A percentile compares a stretch with the other conserved stretches of the same genome.
phyloP scores from a whole-genome alignment of 2,113 vertebrate genomes.

The Eptesicus fuscus region DNA sequence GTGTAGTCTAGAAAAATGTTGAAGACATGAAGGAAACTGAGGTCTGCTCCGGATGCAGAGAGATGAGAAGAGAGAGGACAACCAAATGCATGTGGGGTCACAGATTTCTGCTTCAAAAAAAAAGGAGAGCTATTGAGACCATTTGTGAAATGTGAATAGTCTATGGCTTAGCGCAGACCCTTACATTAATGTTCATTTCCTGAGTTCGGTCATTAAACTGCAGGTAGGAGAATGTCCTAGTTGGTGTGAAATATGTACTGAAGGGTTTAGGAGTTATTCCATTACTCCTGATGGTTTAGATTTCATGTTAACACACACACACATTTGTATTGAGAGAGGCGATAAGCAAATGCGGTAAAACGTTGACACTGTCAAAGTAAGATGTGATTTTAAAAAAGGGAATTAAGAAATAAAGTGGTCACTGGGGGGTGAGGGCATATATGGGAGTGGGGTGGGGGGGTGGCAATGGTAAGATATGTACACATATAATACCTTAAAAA shows the following conservation, averaged over 20 bases:
- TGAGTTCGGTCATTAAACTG: not conserved
- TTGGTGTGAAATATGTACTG: not conserved
- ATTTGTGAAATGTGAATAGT: fast-evolving
- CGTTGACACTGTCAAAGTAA: not conserved
- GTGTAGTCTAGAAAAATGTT: not conserved
- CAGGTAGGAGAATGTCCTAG: not conserved
- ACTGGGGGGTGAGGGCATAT: too few species aligned
- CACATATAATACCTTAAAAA: too few species aligned
- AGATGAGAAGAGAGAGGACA: not conserved
- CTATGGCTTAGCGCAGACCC: fast-evolving
- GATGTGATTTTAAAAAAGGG: not conserved
- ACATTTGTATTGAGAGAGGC: fast-evolving
- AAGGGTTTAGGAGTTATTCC: not conserved
- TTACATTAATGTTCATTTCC: fast-evolving
- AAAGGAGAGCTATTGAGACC: not conserved
- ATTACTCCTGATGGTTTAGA: not conserved
- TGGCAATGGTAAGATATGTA: too few species aligned
- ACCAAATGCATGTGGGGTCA: fast-evolving
- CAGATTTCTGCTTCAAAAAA: not conserved
- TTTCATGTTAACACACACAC: not conserved
- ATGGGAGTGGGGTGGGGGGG: too few species aligned
- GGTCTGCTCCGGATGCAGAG: fast-evolving
- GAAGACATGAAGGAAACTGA: not conserved
- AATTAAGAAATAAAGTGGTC: not conserved
- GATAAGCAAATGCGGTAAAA: not conserved